Evolutionary conservation across 1,140 invertebrate genomes (phyloP), one percentile per base, ranked within the genome.

Genomic region (Drosophila miranda): DNA sequence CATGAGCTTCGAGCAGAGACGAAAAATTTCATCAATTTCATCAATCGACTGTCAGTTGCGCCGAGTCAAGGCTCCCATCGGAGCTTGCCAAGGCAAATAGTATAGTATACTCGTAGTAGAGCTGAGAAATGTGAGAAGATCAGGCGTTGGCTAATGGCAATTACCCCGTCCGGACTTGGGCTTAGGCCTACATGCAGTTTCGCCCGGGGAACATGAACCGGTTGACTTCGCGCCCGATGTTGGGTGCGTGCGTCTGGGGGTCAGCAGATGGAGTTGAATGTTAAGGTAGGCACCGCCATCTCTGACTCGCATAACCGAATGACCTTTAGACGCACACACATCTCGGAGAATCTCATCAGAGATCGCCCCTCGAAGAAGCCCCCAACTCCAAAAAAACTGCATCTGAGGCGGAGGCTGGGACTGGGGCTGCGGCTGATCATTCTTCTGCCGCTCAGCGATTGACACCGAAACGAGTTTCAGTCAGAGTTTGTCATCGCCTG

Each of bases 301-400:
- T 53, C 45, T 46, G 68, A 55, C 68, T 75, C 73, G 76, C 45
- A 64, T 76, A 71, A 60, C 75, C 60, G 61, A 75, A 78, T 89
- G 84, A 89, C 84, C 84, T 89, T 89, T 89, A 89, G 83, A 89
- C 84, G 70, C 79, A 88, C 72, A 79, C 76, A 62, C 56, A 55
- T 62, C 54, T 69, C 3, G 30, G 28, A 63, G 75, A 13, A 13
- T 38, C 34, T 42, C 23, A 26, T 26, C 23, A 26, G 46, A 49
- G 34, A 66, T 19, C 66, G 2, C 42, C 38, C 23, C 56, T 64
- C 50, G 2, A 26, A 52, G 51, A 43, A 43, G 45, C 14, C 53
- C 26, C 51, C 23, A 26, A 26, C 23, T 4, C 28, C 28, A 8
- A 34, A 43, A 21, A 38, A 38, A 4, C 34, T 38, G 34, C 34